These are phyloP conservation scores for Drymonia ruficornis DNA, from an alignment of 2,888 invertebrate species.

Conservation along the genomic window DNA sequence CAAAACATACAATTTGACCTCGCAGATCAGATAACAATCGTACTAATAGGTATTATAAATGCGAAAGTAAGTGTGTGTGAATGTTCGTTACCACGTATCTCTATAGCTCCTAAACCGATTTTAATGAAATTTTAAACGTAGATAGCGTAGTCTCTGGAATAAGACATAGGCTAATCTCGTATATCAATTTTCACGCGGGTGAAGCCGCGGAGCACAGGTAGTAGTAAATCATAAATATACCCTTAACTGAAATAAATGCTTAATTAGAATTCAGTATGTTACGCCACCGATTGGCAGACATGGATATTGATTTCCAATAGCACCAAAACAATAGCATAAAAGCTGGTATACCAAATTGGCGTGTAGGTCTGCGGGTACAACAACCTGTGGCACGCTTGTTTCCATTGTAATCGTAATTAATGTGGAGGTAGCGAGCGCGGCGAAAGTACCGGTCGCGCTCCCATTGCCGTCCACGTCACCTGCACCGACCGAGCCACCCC, in stretches of 20 bases:
- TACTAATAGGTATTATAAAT: too few relatives aligned
- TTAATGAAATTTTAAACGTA: too few relatives aligned
- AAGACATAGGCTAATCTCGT: too few relatives aligned
- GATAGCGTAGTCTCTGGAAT: too few relatives aligned
- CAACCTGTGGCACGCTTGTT: slow-evolving; percentile 30
- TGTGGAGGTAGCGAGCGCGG: slow-evolving; percentile 37
- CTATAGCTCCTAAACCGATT: too few relatives aligned
- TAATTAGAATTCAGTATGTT: not conserved
- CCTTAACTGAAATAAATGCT: not conserved
- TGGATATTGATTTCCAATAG: slow-evolving; percentile 4
- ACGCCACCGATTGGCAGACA: not conserved
- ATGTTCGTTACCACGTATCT: too few relatives aligned
- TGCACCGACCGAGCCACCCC: not conserved
- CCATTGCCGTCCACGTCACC: slow-evolving; percentile 43
- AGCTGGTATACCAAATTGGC: slow-evolving; percentile 4
- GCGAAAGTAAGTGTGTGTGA: too few relatives aligned
- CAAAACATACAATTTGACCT: not conserved
- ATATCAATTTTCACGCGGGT: too few relatives aligned
- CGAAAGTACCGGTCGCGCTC: slow-evolving; percentile 65
- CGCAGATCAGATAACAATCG: not conserved
- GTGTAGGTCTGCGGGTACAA: slow-evolving; percentile 27
- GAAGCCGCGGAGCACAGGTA: too few relatives aligned
- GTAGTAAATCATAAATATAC: not conserved
- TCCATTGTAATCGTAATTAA: slow-evolving; percentile 35
- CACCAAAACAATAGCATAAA: not conserved